These are phyloP conservation scores for Drosophila sordidula DNA, from an alignment of 2,888 invertebrate species.

Conservation along the genomic window DNA sequence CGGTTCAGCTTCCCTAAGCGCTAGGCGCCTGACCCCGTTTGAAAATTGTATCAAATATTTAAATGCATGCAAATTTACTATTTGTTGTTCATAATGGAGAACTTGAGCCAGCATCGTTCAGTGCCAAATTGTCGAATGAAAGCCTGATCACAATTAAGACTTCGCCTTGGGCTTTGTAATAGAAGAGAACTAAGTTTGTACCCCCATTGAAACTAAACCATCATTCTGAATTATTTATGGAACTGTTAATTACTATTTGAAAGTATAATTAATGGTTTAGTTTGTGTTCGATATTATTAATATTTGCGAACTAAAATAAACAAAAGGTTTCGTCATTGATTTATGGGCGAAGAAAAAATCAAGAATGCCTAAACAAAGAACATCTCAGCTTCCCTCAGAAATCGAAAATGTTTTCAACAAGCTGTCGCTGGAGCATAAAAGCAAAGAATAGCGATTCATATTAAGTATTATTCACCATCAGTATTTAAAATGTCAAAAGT, in stretches of 20 bases:
- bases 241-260: constrained; percentile 10
- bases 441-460: constrained; percentile 37
- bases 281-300: constrained; percentile 2
- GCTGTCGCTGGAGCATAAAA: constrained; percentile 20
- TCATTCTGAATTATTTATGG: constrained; percentile 9
- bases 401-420: constrained; percentile 15
- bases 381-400: not conserved
- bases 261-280: not conserved
- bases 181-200: constrained; percentile 1
- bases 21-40: too few relatives aligned
- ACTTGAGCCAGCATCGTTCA: too few relatives aligned
- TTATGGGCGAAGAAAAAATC: constrained; percentile 24
- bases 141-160: not conserved
- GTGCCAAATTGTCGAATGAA: too few relatives aligned
- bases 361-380: not conserved
- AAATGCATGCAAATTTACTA: not conserved
- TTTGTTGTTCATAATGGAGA: not conserved
- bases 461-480: constrained; percentile 51
- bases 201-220: constrained; percentile 34
- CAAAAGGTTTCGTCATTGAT: constrained; percentile 44
- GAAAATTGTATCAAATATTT: not conserved
- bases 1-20: not conserved
- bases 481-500: constrained; percentile 65
- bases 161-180: not conserved
- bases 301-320: constrained; percentile 28